Conservation (phyloP, 2,888 invertebrate species). For the Calliopum simillimum region DNA sequence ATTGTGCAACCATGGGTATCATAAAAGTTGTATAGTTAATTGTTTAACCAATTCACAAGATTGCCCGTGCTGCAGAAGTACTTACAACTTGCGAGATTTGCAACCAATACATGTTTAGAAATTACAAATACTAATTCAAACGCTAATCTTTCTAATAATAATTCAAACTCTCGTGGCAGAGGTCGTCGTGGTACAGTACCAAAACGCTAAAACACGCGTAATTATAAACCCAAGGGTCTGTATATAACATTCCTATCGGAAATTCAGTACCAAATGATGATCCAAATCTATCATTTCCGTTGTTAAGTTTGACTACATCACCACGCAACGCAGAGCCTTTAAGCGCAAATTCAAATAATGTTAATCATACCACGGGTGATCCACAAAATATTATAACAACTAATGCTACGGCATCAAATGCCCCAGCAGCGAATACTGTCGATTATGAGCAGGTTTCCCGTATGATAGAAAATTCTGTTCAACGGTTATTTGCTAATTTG, state of each 20-base stretch:
- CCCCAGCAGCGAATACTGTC: no score
- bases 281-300: background rate
- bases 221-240: background rate
- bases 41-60: background rate
- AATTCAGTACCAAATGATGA: background rate
- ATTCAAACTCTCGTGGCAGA: background rate
- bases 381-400: no score
- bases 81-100: background rate
- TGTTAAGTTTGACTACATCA: no score
- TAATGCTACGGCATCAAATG: no score
- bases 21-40: background rate
- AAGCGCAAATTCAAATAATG: background rate
- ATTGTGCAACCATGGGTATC: background rate
- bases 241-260: background rate
- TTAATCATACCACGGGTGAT: background rate
- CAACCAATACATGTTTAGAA: background rate
- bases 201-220: background rate
- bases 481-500: background rate
- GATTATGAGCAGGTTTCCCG: no score
- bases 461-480: background rate
- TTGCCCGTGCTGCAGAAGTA: background rate
- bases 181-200: background rate
- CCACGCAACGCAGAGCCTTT: no score
- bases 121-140: background rate
- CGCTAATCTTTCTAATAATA: background rate